Base-by-base conservation (phyloP, 2,113 vertebrate genomes). In the Erythrolamprus reginae region DNA sequence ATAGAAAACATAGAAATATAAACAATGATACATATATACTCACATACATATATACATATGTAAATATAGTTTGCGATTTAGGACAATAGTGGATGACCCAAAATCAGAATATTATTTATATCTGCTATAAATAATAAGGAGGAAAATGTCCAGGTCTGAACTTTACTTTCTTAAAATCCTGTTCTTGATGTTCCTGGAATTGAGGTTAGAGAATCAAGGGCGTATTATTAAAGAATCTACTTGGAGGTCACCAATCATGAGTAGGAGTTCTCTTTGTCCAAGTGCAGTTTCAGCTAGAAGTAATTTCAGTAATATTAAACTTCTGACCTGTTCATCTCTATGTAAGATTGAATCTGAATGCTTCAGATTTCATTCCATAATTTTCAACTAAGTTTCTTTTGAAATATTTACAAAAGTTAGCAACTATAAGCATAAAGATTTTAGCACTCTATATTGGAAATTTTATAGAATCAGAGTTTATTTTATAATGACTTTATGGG, bases 401-500 rank as follows among this genome's bases (percentile, higher is more conserved):
- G 53, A 90, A 88, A 86, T 87, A 83, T 93, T 89, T 48, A 88
- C n/a, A 93, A 47, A 53, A 91, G 82, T 90, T 88, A 84, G 91
- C 50, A 56, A 88, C 50, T 90, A 92, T 93, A 94, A 88, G 28
- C 28, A 83, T 87, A 50, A 87, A 87, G 89, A 82, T 91, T 65
- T 92, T 93, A 83, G 93, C 89, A 93, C 56, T 91, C 7, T 88
- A 93, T 0, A 91, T 77, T 77, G 70, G 70, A 77, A 42, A 42
- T 42, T 42, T 77, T 19, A 42, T 21, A 77, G 17, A 93, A 91
- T 48, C 92, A 93, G 89, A 17, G 61, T 52, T 53, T 88, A 89
- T 86, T 91, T 90, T 90, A 88, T 92, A 90, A 94, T 95, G 91
- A 24, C 86, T 90, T 85, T 61, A 90, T 88, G 88, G 92, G 89